Conservation (phyloP, 1,140 invertebrate genomes). For the Pseudachorutes palmiensis region DNA sequence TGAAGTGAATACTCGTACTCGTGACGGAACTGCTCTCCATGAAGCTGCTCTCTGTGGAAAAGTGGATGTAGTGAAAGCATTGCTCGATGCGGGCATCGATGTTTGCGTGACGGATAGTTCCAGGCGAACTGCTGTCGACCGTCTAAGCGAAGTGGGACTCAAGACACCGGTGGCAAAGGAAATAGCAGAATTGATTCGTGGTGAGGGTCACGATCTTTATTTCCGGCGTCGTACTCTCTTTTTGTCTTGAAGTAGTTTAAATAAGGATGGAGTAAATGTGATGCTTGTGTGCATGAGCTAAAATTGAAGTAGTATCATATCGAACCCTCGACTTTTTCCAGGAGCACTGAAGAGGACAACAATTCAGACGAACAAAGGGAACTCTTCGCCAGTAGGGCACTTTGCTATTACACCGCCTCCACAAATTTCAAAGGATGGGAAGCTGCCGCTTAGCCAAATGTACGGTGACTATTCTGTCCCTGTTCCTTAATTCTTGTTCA, state of each 20-base stretch:
- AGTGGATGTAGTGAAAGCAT: conserved; percentile 73
- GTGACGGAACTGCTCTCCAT: conserved; percentile 83
- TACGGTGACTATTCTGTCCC: conserved; percentile 15
- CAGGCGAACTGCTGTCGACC: conserved; percentile 75
- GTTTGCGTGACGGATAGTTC: conserved; percentile 65
- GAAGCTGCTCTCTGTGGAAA: conserved; percentile 91
- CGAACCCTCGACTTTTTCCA: conserved; percentile 4
- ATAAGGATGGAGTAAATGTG: too few relatives aligned
- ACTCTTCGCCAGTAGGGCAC: conserved; percentile 31
- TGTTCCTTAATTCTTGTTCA: conserved; percentile 1
- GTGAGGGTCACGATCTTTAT: conserved; percentile 50
- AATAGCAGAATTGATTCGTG: conserved; percentile 72
- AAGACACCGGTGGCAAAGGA: conserved; percentile 78
- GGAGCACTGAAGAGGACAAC: conserved; percentile 32
- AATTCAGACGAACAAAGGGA: conserved; percentile 24
- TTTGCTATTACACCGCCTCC: conserved; percentile 32
- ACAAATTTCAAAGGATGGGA: conserved; percentile 25
- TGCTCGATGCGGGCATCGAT: conserved; percentile 75
- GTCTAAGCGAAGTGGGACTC: conserved; percentile 64
- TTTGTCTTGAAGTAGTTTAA: too few relatives aligned
- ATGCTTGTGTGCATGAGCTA: too few relatives aligned
- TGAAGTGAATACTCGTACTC: conserved; percentile 78
- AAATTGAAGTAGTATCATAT: too few relatives aligned
- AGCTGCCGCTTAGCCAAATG: conserved; percentile 35
- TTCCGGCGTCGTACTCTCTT: too few relatives aligned